Conservation (phyloP, 2,113 vertebrate species). For the Epinephelus fuscoguttatus region DNA sequence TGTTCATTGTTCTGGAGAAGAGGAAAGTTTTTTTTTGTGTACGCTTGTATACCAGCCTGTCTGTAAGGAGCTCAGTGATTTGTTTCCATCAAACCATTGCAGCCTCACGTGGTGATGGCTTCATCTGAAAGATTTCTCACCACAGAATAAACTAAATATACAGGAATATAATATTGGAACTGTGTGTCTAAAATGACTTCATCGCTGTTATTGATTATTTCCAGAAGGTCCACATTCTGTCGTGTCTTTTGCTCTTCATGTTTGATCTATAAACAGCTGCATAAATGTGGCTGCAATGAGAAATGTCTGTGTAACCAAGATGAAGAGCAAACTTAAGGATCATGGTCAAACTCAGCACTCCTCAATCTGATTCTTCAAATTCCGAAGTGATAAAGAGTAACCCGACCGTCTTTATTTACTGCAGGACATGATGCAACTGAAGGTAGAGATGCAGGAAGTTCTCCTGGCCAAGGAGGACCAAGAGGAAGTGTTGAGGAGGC, state of each 20-base stretch:
- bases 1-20: constrained; percentile 2
- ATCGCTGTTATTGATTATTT: background rate
- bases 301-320: background rate
- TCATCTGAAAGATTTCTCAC: no score
- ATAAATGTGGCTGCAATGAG: background rate
- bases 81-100: no score
- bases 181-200: background rate
- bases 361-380: background rate
- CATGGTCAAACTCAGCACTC: background rate
- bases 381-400: background rate
- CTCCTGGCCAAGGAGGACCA: constrained; percentile 91
- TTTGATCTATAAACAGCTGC: background rate
- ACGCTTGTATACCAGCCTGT: no score
- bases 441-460: constrained; percentile 89
- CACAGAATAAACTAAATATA: no score
- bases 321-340: background rate
- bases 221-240: background rate
- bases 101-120: no score
- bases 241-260: background rate
- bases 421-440: constrained; percentile 92
- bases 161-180: background rate
- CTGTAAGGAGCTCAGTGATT: no score
- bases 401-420: background rate
- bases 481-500: constrained; percentile 91
- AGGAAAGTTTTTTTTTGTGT: background rate